These are phyloP conservation scores for Sesamia inferens DNA, from an alignment of 2,888 invertebrate genomes.

Conservation along the genomic window DNA sequence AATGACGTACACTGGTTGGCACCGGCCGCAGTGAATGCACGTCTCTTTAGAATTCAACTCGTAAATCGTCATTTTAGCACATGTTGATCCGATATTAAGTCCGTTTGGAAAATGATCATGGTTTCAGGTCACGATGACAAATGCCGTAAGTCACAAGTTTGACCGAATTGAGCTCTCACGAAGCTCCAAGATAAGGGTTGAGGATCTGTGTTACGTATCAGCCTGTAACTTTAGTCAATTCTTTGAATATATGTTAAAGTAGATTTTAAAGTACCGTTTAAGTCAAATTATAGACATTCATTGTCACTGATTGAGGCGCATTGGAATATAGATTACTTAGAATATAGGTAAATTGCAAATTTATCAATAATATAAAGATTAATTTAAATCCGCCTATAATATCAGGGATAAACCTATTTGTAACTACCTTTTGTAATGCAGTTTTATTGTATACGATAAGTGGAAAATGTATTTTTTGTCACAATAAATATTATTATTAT, in stretches of 20 bases:
- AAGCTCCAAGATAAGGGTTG: too few species aligned
- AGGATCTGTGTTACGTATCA: neutral
- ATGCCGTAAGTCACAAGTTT: neutral
- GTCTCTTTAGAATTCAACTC: too few species aligned
- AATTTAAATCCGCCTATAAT: too few species aligned
- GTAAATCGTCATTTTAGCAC: neutral
- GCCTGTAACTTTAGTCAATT: neutral
- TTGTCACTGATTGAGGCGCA: neutral
- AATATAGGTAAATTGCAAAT: neutral
- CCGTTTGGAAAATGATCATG: neutral
- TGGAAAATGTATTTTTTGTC: too few species aligned
- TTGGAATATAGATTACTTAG: neutral
- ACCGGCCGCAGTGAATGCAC: too few species aligned
- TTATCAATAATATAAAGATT: neutral
- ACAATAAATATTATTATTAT: too few species aligned
- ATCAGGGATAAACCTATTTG: too few species aligned
- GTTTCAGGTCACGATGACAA: neutral
- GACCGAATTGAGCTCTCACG: neutral
- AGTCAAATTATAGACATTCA: too few species aligned
- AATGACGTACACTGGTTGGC: too few species aligned
- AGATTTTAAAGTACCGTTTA: too few species aligned
- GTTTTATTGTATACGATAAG: too few species aligned
- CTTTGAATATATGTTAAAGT: neutral
- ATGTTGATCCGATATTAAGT: neutral
- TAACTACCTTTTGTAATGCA: too few species aligned